phyloP scores from a whole-genome alignment of 2,113 vertebrate species.

The Podocnemis expansa region DNA sequence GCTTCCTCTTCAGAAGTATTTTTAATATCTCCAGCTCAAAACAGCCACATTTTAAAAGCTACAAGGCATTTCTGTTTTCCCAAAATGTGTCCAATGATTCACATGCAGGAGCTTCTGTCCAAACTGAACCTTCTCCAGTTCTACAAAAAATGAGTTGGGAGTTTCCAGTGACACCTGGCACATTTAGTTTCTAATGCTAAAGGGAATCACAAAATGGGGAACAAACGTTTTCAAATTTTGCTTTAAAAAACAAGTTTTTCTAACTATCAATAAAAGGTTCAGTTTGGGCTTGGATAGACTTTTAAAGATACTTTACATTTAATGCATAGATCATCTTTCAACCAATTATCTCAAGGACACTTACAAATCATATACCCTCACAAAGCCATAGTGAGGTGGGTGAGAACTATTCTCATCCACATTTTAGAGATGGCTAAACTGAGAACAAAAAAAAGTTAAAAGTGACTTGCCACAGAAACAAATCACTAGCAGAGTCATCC shows the following conservation, averaged over 20 bases:
- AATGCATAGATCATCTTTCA: neutral
- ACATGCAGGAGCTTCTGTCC: neutral
- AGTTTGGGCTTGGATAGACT: neutral
- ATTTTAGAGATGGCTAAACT: neutral
- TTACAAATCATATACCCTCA: neutral
- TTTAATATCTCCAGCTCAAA: neutral
- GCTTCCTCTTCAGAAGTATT: neutral
- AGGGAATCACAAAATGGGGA: neutral
- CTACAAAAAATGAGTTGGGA: neutral
- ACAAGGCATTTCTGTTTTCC: neutral
- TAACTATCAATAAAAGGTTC: neutral
- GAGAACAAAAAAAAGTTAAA: neutral
- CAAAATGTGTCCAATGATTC: neutral
- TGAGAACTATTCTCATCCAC: neutral
- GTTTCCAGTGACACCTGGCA: neutral
- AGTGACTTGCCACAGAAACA: neutral
- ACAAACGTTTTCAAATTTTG: neutral
- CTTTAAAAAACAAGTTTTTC: neutral
- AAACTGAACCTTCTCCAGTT: neutral
- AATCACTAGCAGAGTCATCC: neutral
- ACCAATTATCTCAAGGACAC: neutral
- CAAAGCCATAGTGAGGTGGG: neutral
- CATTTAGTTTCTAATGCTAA: rapidly evolving
- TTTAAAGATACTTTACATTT: neutral
- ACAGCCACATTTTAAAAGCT: neutral